Percentiles rank a stretch among this genome's conserved stretches.
phyloP scores from a whole-genome alignment of 1,140 invertebrate species.

The Nasonia vitripennis region DNA sequence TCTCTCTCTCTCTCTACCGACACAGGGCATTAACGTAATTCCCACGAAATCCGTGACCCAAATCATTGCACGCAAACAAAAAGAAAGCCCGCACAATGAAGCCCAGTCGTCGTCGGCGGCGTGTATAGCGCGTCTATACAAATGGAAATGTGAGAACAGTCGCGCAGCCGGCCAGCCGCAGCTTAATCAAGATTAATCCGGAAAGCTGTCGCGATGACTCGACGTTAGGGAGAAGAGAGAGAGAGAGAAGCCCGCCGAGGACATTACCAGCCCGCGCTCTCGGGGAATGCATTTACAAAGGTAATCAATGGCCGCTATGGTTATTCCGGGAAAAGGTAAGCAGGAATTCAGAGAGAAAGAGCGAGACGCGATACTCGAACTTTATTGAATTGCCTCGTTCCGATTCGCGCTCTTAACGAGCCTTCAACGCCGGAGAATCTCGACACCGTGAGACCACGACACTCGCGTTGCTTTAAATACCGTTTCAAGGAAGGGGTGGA shows the following conservation, averaged over 20 bases:
- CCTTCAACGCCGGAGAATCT: too few species aligned
- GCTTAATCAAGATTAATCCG: slow-evolving; percentile 39
- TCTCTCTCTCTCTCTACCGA: too few species aligned
- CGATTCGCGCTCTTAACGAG: too few species aligned
- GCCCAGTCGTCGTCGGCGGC: too few species aligned
- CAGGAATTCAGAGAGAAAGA: not conserved
- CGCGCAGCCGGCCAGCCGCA: too few species aligned
- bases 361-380: not conserved
- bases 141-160: slow-evolving; percentile 34
- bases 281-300: slow-evolving; percentile 31
- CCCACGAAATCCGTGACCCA: not conserved
- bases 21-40: not conserved
- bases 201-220: slow-evolving; percentile 38
- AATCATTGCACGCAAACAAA: slow-evolving; percentile 9
- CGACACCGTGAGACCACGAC: too few species aligned
- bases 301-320: slow-evolving; percentile 36
- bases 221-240: not conserved
- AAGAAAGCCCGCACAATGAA: slow-evolving; percentile 1
- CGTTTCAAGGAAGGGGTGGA: too few species aligned
- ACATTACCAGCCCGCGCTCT: not conserved
- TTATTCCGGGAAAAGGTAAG: not conserved
- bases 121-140: not conserved
- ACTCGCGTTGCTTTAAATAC: too few species aligned
- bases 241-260: slow-evolving; percentile 8
- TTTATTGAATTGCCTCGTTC: too few species aligned